These are phyloP conservation scores for Conus canariensis DNA, from an alignment of 2,888 invertebrate species.

Conservation along the genomic window DNA sequence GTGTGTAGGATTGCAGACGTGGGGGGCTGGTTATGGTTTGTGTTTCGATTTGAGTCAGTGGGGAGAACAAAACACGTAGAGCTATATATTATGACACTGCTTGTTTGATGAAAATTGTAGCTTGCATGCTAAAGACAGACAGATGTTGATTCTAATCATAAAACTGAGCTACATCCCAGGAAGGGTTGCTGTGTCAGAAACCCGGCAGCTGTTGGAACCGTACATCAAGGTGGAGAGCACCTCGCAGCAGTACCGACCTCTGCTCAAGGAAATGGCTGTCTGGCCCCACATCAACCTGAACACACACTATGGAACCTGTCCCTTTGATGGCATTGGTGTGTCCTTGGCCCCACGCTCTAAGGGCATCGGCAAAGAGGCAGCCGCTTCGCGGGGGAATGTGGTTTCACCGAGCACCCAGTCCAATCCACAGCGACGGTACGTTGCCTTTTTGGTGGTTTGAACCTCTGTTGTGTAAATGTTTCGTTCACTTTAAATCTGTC, in stretches of 20 bases:
- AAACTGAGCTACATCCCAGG: too few species aligned
- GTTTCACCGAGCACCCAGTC: slow-evolving; percentile 40
- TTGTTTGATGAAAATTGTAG: too few species aligned
- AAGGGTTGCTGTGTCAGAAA: slow-evolving; percentile 47
- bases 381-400: slow-evolving; percentile 12
- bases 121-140: too few species aligned
- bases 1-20: too few species aligned
- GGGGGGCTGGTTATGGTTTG: too few species aligned
- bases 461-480: too few species aligned
- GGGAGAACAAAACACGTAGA: too few species aligned
- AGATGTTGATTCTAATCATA: too few species aligned
- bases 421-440: slow-evolving; percentile 27
- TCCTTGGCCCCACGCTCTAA: slow-evolving; percentile 48
- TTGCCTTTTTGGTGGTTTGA: neutral
- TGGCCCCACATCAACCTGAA: slow-evolving; percentile 69
- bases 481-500: neutral
- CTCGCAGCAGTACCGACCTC: slow-evolving; percentile 64
- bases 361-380: slow-evolving; percentile 54
- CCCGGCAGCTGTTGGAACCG: slow-evolving; percentile 63
- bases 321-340: slow-evolving; percentile 67
- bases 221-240: slow-evolving; percentile 72
- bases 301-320: slow-evolving; percentile 69
- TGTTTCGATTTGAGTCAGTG: too few species aligned
- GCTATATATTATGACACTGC: too few species aligned
- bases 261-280: slow-evolving; percentile 60